Evolutionary conservation across 1,140 invertebrate genomes (phyloP), one percentile per base, ranked within the genome.

Genomic region (Neoseiulus cucumeris): DNA sequence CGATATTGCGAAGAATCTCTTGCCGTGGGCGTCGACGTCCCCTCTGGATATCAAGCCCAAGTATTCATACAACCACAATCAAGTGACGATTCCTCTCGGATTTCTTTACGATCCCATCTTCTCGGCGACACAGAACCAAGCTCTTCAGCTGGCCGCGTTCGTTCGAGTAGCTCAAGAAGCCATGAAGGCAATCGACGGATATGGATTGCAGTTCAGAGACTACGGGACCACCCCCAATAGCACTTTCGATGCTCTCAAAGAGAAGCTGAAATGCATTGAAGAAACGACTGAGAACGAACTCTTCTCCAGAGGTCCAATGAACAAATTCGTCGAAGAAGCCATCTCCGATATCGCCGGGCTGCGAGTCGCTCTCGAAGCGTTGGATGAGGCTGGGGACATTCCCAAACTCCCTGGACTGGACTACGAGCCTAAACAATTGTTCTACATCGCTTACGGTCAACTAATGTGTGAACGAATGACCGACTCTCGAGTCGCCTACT

Each of bases 311-410:
- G 51, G 51, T 20, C 25, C 17, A 29, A 17, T 59, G 22, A 1
- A 59, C 33, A 59, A 59, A 14, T 59, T 59, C 9, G 25, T 59
- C 33, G 51, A 59, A 20, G 51, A 59, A 33, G 51, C 51, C 14
- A 33, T 59, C 33, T 59, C 51, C 17, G 51, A 59, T 20, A 59
- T 59, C 22, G 51, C 51, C 51, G 51, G 51, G 2, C 51, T 59
- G 4, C 51, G 33, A 2, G 51, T 59, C 2, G 51, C 51, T 2
- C 22, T 59, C 12, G 25, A 59, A 12, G 33, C 33, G 17, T 9
- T 59, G 51, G 51, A 59, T 9, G 51, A 59, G 22, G 25, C 51
- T 25, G 14, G 14, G 22, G 33, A 25, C 25, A 25, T 33, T 17
- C 33, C 51, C 25, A 59, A 59, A 25, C 33, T 59, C 14, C 51